Conservation (phyloP, 2,797 vertebrate species). For the Chloroceryle amazona region DNA sequence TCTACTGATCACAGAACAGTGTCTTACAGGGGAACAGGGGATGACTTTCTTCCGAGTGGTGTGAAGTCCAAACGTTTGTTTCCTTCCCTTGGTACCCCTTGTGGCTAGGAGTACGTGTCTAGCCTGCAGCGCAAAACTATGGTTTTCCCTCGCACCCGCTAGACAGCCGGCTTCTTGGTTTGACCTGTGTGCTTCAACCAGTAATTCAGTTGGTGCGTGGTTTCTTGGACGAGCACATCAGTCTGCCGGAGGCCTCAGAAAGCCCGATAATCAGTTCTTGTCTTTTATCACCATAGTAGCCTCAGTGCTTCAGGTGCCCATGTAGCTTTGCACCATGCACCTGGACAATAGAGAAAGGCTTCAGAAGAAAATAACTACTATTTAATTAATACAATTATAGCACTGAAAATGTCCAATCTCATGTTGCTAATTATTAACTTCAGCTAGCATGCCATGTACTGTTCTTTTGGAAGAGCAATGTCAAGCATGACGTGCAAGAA, state of each 20-base stretch:
- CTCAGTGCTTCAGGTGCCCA: background rate
- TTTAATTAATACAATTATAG: background rate
- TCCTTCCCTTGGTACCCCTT: accelerated
- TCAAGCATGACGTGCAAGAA: background rate
- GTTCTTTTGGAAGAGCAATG: background rate
- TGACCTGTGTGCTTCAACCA: background rate
- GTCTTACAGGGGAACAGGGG: background rate
- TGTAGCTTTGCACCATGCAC: background rate
- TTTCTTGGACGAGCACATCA: background rate
- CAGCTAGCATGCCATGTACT: background rate
- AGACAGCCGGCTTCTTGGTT: background rate
- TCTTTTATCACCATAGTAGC: background rate
- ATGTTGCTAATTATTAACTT: background rate
- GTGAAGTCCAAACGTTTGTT: accelerated
- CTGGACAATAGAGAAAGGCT: background rate
- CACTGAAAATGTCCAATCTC: background rate
- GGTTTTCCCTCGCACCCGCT: background rate
- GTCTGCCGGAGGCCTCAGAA: background rate
- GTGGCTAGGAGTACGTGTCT: background rate
- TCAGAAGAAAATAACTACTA: background rate
- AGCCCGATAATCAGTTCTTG: background rate
- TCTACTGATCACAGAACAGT: background rate
- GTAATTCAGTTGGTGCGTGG: background rate
- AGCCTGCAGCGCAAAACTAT: background rate
- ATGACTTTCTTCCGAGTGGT: background rate